Base-by-base conservation (phyloP, 2,113 vertebrate species). In the Origma solitaria region DNA sequence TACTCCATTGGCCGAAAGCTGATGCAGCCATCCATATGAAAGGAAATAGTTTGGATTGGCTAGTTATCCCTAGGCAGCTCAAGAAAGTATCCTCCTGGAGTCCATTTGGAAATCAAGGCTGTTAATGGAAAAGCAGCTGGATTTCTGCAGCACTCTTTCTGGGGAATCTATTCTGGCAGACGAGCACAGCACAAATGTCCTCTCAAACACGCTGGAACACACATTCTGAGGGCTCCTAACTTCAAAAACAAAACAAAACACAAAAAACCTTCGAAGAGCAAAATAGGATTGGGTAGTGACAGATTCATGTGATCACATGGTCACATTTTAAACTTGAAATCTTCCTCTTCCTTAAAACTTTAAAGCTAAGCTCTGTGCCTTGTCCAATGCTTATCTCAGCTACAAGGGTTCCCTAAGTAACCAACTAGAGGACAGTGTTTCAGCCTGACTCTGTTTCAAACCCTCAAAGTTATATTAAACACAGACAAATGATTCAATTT, bases 91-190 rank as follows among this genome's bases (percentile, higher is more conserved):
- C 73, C 82, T 95, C 85, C 87, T 88, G 85, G 90, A 96, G 82
- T 92, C 82, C 88, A 77, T 86, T 93, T 1, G 16, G 88, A 94
- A 93, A 95, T 80, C 82, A 86, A 92, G 87, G 79, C 93, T 93
- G 88, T 40, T 96, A 95, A 90, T 95, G 88, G 94, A 96, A 97
- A 95, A 96, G 60, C 93, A 96, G 96, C 88, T 94, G 95, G 92
- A 84, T 92, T 95, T 92, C 93, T 93, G 88, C 82, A 81, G 85
- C 75, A 45, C n/a, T 94, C 84, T 76, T 94, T 82, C 93, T 77
- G 77, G 90, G 90, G 92, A 95, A 69, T 81, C 93, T 40, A 4
- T 71, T 62, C 82, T 17, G 7, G 71, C 75, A 92, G 79, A 47
- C 3, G 0, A 85, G 64, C 53, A 8, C 38, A 77, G 88, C 79